Base-by-base conservation (phyloP, 2,797 vertebrate species). In the Chaunax sp. region DNA sequence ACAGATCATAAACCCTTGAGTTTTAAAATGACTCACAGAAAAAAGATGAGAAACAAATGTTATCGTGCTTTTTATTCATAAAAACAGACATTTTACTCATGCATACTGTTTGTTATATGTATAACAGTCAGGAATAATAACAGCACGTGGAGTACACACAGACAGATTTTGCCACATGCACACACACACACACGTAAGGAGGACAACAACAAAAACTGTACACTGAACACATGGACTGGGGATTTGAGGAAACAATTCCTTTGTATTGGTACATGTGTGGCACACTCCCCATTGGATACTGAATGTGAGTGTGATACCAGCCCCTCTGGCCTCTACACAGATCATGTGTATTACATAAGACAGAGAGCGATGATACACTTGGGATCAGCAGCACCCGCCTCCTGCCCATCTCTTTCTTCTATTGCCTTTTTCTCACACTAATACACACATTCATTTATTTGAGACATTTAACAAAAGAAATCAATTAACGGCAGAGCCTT, bases 301-400 rank as follows among this genome's bases (percentile, higher is more conserved):
- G 57, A 85, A 84, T 72, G 72, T 85, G 85, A 89, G 75, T 6
- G 30, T 40, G 82, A 80, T 70, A 85, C 30, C 69, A 75, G 75
- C 54, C 67, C 81, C 79, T 73, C 72, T 70, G 63, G 81, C 77
- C 81, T 86, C 49, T 37, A 81, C 76, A 81, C 83, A 83, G 88
- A 83, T 90, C 83, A 88, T 74, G 78, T 52, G 67, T 72, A 76
- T 92, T 92, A 90, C 77, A 79, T 89, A 91, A 89, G 75, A 75
- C 9, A 51, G 37, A 63, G 26, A 50, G 46, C 33, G 50, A 44
- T n/a, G 58, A 84, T 67, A 77, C 65, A 77, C 70, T 59, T 38
- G 45, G 72, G 82, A 80, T 88, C 62, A 77, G 51, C 55, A 6
- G 56, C 55, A 45, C 25, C 23, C 57, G 58, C 62, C 52, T 56